Conservation (phyloP, 2,113 vertebrate genomes). For the Mormoops blainvillei region DNA sequence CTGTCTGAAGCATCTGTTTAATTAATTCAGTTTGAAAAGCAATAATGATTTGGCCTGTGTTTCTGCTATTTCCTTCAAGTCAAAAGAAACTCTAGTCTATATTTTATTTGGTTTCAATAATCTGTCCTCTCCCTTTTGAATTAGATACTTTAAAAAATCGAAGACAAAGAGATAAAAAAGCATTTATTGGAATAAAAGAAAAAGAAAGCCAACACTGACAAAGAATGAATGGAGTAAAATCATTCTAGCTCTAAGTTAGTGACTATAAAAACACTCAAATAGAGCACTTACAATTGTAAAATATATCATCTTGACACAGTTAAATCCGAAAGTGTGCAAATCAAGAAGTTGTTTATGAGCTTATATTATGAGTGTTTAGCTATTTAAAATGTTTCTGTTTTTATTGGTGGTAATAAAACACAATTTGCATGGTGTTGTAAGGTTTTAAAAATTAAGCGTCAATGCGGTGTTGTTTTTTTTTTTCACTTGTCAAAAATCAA, state of each 20-base stretch:
- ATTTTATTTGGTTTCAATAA: slow-evolving; percentile 43
- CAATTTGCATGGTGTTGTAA: slow-evolving; percentile 41
- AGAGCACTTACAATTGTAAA: neutral
- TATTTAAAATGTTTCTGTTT: slow-evolving; percentile 62
- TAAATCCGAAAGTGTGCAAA: slow-evolving; percentile 62
- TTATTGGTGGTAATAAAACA: slow-evolving; percentile 62
- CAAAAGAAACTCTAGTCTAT: neutral
- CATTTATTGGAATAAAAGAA: neutral
- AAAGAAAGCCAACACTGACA: neutral
- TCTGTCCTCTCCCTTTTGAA: neutral
- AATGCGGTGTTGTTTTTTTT: slow-evolving; percentile 54
- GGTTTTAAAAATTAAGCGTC: slow-evolving; percentile 68
- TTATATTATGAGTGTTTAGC: slow-evolving; percentile 54
- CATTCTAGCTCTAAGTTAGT: slow-evolving; percentile 45
- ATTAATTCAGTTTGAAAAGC: slow-evolving; percentile 29
- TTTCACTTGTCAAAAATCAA: slow-evolving; percentile 58
- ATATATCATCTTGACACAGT: slow-evolving; percentile 66
- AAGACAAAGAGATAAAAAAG: slow-evolving; percentile 41
- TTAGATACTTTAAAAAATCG: slow-evolving; percentile 9
- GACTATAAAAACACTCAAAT: slow-evolving; percentile 20
- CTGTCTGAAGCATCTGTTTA: neutral
- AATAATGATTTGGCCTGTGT: neutral
- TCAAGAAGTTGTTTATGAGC: slow-evolving; percentile 69
- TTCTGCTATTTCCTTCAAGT: neutral
- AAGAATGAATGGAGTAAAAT: slow-evolving; percentile 36